Conservation (phyloP, 2,113 vertebrate species). For the Microcebus griseorufus region DNA sequence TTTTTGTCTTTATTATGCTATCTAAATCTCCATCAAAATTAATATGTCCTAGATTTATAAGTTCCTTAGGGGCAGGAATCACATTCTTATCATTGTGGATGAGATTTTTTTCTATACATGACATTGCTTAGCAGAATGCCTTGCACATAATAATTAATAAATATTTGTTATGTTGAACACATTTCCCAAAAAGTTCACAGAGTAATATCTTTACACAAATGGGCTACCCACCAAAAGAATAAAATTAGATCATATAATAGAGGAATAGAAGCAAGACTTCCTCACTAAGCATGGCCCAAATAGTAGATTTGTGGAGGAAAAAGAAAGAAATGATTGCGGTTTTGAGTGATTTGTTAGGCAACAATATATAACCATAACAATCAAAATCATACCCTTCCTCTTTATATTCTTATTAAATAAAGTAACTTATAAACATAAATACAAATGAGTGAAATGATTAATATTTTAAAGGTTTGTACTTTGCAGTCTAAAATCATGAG, state of each 20-base stretch:
- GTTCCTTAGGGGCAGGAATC: neutral
- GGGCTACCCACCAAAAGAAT: neutral
- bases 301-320: neutral
- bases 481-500: neutral
- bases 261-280: neutral
- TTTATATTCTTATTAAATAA: neutral
- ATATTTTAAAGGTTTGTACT: neutral
- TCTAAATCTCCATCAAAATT: neutral
- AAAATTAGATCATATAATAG: neutral
- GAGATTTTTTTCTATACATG: neutral
- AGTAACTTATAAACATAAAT: neutral
- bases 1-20: neutral
- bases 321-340: neutral
- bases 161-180: neutral
- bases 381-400: neutral
- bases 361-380: neutral
- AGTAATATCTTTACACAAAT: neutral
- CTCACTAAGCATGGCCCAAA: neutral
- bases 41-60: neutral
- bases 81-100: neutral
- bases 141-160: neutral
- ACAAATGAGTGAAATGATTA: neutral
- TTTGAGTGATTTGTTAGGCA: neutral
- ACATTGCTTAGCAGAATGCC: neutral
- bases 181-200: neutral